Evolutionary conservation across 1,140 invertebrate genomes (phyloP), one percentile per base, ranked within the genome.

Genomic region (Helicoverpa armigera): DNA sequence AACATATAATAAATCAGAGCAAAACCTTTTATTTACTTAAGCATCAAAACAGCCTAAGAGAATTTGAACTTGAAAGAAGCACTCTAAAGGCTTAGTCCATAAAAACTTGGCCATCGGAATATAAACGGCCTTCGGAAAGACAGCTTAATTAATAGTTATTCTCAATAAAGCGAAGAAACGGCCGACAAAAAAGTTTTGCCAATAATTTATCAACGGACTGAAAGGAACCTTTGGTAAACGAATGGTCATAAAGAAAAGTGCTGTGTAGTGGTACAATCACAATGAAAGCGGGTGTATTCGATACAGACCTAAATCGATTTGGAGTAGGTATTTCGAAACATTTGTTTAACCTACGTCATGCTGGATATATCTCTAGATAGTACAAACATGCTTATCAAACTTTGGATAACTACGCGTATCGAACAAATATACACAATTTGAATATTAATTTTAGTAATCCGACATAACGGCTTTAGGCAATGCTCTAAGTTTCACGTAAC

Each of bases 41-140:
- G 14, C 7, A 9, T 58, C 54, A 16, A 58, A 58, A 18, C 54
- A 58, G 35, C 9, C 35, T 43, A 9, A 43, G 35, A 43, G 9
- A 43, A 7, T 43, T 43, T 43, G 35, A 43, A 43, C 16, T 58
- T 58, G 16, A 58, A 58, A 58, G 16, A 18, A 16, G 54, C 54
- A 58, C 54, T 58, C 18, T 58, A 58, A 58, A 58, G 54, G n/a
- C 16, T 58, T 58, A 58, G 16, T 58, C n/a, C 18, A 58, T 58
- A 58, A 58, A 58, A 58, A 58, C 54, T 43, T 43, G 35, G 35
- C 5, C 35, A 58, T 10, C 18, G 54, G 54, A 5, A 18, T n/a
- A 18, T 16, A 56, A 56, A 16, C 54, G 54, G 18, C 54, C 54
- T 58, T 23, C 16, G 18, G 18, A 16, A 58, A 7, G 54, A 58